phyloP scores from a whole-genome alignment of 2,797 vertebrate genomes.

The Carapus acus region DNA sequence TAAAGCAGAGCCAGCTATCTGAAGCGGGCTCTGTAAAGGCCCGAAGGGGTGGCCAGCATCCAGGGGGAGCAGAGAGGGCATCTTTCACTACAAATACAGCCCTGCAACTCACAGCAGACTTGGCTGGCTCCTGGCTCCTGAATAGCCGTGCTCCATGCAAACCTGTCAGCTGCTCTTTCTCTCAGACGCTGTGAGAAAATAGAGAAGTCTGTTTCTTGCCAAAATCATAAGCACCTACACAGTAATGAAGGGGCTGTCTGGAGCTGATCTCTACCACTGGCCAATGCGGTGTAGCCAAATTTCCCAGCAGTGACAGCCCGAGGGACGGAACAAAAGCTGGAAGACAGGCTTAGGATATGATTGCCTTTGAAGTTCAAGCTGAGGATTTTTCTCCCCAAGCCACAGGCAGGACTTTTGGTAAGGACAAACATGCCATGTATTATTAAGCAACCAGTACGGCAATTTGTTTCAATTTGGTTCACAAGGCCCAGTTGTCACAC shows the following conservation, averaged over 20 bases:
- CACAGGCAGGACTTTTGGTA: conserved; percentile 30
- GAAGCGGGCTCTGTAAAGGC: conserved; percentile 22
- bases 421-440: conserved; percentile 39
- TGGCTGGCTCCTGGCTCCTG: conserved; percentile 6
- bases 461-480: conserved; percentile 55
- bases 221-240: conserved; percentile 26
- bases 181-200: conserved; percentile 23
- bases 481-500: conserved; percentile 16
- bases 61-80: conserved; percentile 20
- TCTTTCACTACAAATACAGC: conserved; percentile 5
- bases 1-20: conserved; percentile 39
- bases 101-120: conserved; percentile 12
- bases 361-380: conserved; percentile 28
- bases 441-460: conserved; percentile 42
- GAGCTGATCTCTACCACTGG: conserved; percentile 5
- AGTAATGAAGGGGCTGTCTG: background rate
- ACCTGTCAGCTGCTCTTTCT: conserved; percentile 18
- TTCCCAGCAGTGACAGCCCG: conserved; percentile 2
- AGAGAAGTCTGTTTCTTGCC: conserved; percentile 24
- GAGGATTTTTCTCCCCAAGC: conserved; percentile 25
- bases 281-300: conserved; percentile 7
- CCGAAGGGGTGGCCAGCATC: conserved; percentile 12
- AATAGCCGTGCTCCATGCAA: conserved; percentile 2
- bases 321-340: conserved; percentile 21
- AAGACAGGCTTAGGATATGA: conserved; percentile 21